Percentiles rank a stretch among this genome's conserved stretches.
phyloP scores from a whole-genome alignment of 2,888 invertebrate genomes.

The Agrotis ipsilon region DNA sequence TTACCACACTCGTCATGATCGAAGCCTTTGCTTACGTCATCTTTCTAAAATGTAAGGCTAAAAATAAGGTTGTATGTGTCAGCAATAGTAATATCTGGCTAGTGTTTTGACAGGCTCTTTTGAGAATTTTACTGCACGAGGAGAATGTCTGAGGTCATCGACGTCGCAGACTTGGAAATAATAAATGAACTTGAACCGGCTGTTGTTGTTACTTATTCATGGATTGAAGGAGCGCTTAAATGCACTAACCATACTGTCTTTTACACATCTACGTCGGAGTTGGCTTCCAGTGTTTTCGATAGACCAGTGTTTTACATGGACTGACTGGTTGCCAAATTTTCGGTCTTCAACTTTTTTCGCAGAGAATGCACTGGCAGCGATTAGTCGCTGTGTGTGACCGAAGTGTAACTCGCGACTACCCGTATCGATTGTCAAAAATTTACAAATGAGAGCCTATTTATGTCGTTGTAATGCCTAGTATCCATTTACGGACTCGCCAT shows the following conservation, averaged over 20 bases:
- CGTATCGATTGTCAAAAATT: neutral
- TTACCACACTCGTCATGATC: constrained; percentile 32
- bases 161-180: constrained; percentile 17
- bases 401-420: neutral
- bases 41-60: constrained; percentile 27
- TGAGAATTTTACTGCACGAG: constrained; percentile 18
- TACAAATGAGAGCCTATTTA: neutral
- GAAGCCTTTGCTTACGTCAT: constrained; percentile 46
- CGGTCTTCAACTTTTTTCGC: no score
- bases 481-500: neutral
- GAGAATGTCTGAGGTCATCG: constrained; percentile 16
- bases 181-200: constrained; percentile 25
- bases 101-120: constrained; percentile 17
- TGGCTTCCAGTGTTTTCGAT: no score
- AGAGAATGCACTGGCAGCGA: no score
- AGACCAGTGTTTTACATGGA: no score
- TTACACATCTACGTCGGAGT: neutral
- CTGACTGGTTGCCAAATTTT: no score
- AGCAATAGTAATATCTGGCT: neutral
- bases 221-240: neutral
- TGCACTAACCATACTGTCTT: neutral
- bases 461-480: neutral
- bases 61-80: constrained; percentile 22
- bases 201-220: constrained; percentile 5
- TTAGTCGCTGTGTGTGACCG: no score